These are phyloP conservation scores for Aleiodes leptofemur DNA, from an alignment of 2,888 invertebrate species.

Conservation along the genomic window DNA sequence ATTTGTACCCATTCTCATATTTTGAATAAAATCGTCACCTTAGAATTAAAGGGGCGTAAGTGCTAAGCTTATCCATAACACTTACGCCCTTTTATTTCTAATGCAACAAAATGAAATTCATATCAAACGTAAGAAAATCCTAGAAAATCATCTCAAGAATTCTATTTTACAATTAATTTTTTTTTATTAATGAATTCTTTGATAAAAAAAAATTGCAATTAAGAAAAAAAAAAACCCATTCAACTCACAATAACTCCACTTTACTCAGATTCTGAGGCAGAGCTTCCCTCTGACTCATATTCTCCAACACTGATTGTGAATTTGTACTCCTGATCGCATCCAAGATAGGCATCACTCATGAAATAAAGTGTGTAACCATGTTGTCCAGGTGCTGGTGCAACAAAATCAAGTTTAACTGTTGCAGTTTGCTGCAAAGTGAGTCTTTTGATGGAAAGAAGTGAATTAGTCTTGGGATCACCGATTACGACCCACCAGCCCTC, in stretches of 20 bases:
- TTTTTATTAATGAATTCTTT: no score
- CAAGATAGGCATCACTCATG: conserved; percentile 99
- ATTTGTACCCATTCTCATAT: no score
- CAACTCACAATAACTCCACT: neutral
- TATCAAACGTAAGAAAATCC: no score
- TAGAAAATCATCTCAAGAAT: no score
- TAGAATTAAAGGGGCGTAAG: no score
- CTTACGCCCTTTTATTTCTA: no score
- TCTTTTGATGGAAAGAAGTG: conserved; percentile 96
- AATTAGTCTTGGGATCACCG: conserved; percentile 96
- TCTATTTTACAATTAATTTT: no score
- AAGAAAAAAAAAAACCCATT: no score
- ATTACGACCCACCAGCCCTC: conserved; percentile 99
- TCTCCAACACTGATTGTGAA: conserved; percentile 90
- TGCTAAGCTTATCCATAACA: no score
- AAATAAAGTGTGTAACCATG: conserved; percentile 97
- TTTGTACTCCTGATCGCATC: conserved; percentile 99
- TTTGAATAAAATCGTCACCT: no score
- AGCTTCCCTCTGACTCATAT: conserved; percentile 81
- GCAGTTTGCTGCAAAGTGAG: conserved; percentile 96
- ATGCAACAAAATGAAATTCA: no score
- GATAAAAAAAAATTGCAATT: no score
- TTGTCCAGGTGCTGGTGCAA: conserved; percentile 91
- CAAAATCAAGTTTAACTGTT: conserved; percentile 91
- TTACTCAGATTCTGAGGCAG: conserved; percentile 78